A percentile compares a stretch with the other conserved stretches of the same genome.
Conservation (phyloP, 2,113 vertebrate genomes). For the Elaphurus davidianus region DNA sequence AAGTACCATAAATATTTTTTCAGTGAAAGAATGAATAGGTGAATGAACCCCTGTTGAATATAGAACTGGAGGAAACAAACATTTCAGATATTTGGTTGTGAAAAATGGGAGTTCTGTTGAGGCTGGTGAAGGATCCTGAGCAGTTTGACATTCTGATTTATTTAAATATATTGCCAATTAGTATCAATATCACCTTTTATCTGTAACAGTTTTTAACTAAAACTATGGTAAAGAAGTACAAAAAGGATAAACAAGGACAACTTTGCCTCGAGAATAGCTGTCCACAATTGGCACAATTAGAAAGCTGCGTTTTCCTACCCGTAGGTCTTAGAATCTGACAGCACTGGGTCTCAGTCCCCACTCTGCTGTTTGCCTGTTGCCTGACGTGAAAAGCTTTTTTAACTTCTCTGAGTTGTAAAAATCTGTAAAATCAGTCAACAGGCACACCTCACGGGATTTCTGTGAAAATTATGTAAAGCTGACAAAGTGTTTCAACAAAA, state of each 20-base stretch:
- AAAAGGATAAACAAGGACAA: background rate
- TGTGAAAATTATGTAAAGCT: background rate
- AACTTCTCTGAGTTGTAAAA: conserved; percentile 10
- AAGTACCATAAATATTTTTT: background rate
- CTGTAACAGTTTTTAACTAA: background rate
- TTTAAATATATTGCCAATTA: background rate
- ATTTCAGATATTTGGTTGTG: background rate
- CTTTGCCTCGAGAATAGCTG: background rate
- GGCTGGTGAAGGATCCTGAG: background rate
- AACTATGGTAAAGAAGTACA: background rate
- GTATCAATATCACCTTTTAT: background rate
- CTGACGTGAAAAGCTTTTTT: background rate
- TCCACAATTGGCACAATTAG: background rate
- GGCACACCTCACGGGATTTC: background rate
- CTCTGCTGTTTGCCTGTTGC: background rate
- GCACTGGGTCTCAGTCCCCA: background rate
- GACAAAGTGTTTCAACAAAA: background rate
- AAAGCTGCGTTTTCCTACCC: background rate
- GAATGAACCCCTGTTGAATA: background rate
- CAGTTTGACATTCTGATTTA: background rate
- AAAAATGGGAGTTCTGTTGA: background rate
- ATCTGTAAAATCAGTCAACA: background rate
- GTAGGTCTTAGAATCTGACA: background rate
- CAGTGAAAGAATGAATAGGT: background rate
- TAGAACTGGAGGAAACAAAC: background rate